Percentiles rank a stretch among this genome's conserved stretches.
These are phyloP conservation scores for Drosophila parthenogenetica DNA, from an alignment of 2,888 invertebrate genomes.

Conservation along the genomic window DNA sequence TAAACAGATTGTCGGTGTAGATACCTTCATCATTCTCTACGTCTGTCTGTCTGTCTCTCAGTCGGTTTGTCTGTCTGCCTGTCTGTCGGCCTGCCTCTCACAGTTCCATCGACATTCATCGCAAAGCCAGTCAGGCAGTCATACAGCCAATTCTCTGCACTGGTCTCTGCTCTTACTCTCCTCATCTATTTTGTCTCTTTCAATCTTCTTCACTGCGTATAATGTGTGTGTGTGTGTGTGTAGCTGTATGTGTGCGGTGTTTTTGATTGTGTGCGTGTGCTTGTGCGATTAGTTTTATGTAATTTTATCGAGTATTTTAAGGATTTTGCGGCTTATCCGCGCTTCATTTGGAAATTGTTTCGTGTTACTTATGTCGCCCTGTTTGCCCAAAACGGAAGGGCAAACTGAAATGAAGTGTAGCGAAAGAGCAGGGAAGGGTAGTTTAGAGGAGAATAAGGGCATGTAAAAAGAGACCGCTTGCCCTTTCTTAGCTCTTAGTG, in stretches of 20 bases:
- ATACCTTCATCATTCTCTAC: slow-evolving; percentile 80
- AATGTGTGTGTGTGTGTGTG: slow-evolving; percentile 1
- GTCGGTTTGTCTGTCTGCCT: slow-evolving; percentile 22
- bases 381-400: slow-evolving; percentile 36
- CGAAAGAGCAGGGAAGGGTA: slow-evolving; percentile 12
- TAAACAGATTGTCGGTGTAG: slow-evolving; percentile 84
- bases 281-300: slow-evolving; percentile 84
- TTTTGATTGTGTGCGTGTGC: slow-evolving; percentile 57
- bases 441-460: slow-evolving; percentile 36
- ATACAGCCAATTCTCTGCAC: slow-evolving; percentile 56
- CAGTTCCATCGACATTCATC: slow-evolving; percentile 46
- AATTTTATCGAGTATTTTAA: slow-evolving; percentile 84
- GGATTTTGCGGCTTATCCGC: slow-evolving; percentile 82
- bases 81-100: slow-evolving; percentile 32
- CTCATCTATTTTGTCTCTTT: slow-evolving; percentile 14
- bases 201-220: slow-evolving; percentile 19
- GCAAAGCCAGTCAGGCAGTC: slow-evolving; percentile 35
- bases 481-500: slow-evolving; percentile 39
- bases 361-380: slow-evolving; percentile 75
- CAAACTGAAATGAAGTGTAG: slow-evolving; percentile 23
- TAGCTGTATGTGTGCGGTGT: slow-evolving; percentile 18
- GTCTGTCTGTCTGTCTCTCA: slow-evolving; percentile 19
- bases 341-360: slow-evolving; percentile 80
- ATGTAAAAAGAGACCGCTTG: slow-evolving; percentile 56
- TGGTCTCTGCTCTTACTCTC: slow-evolving; percentile 9